Evolutionary conservation across 2,888 invertebrate genomes (phyloP), one percentile per base, ranked within the genome.

Genomic region (Odontocerum albicorne): DNA sequence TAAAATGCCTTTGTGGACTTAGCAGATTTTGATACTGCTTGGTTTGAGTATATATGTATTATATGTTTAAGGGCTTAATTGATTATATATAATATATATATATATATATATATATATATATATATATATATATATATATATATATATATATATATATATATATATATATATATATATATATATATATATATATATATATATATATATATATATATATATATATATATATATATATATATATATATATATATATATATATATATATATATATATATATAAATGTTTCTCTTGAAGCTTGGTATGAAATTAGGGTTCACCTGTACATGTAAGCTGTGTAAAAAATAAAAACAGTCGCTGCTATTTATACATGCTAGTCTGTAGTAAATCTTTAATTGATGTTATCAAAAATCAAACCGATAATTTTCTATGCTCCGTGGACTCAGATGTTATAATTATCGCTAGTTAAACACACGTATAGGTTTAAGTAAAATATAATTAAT

Each of bases 361-460:
- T 50, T 50, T 50, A 50, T 35, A 33, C 40, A 39, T 32, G 49
- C 19, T 13, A 33, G 13, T 15, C 20, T 13, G 8, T 21, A 15
- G 22, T 35, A 50, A 42, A 50, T 42, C 21, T 13, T 21, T 50
- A 42, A 50, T 50, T 17, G 31, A 20, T n/a, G 40, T 20, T 6
- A 27, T 36, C 8, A 13, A 38, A 33, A 40, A 19, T 12, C 12
- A 12, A 42, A 32, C 49, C 42, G 16, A 32, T 50, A 6, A 42
- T 50, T 50, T 13, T 50, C 31, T 39, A 50, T 42, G 49, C 38
- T 3, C 8, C n/a, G 8, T 33, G 49, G 33, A n/a, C 15, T 20
- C 10, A n/a, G 16, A 10, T 15, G 32, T 19, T 12, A 31, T 42
- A 50, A 50, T 50, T 42, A 50, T 16, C 47, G 38, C 47, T 13